Base-by-base conservation (phyloP, 2,113 vertebrate genomes). In the Macrotus californicus region DNA sequence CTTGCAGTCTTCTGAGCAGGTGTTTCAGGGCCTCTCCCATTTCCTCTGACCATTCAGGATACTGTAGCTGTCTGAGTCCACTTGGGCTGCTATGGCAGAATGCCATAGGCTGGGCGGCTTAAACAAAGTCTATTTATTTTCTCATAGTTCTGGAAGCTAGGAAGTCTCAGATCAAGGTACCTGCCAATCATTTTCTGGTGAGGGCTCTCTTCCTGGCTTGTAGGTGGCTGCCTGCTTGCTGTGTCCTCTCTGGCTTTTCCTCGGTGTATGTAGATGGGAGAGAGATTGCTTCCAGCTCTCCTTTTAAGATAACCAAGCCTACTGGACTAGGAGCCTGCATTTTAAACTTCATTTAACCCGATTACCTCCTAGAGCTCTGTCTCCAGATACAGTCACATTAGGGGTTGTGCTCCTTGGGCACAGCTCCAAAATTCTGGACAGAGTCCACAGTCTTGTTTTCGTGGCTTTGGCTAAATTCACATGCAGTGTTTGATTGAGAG, bases 401-500 rank as follows among this genome's bases (percentile, higher is more conserved):
- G 36, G 1, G 31, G 4, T 85, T 85, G 21, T 67, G 59, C 16
- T 82, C 59, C 83, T n/a, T 4, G 8, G 85, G 76, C 66, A 56
- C 54, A 59, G 34, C 41, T 90, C 82, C 77, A 89, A 79, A 86
- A 50, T 69, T 52, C 73, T 14, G 7, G 26, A 19, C 77, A 34
- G 85, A 72, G 66, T 46, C 86, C 67, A 34, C 34, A 24, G 50
- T 67, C 39, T 50, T 79, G 22, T 88, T 90, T 95, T 86, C 95
- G 86, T 95, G 54, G 85, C 79, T 93, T 91, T 87, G 82, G 87
- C 69, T 86, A 89, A 96, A 96, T 95, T 94, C 82, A 70, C 80
- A 82, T 95, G 91, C 92, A 81, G 7, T 9, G 8, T 70, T 96
- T 97, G 96, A 94, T 96, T 93, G 96, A 76, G 69, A 95, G 86